A percentile compares a stretch with the other conserved stretches of the same genome.
These are phyloP conservation scores for Oriolus oriolus DNA, from an alignment of 2,113 vertebrate species.

Conservation along the genomic window DNA sequence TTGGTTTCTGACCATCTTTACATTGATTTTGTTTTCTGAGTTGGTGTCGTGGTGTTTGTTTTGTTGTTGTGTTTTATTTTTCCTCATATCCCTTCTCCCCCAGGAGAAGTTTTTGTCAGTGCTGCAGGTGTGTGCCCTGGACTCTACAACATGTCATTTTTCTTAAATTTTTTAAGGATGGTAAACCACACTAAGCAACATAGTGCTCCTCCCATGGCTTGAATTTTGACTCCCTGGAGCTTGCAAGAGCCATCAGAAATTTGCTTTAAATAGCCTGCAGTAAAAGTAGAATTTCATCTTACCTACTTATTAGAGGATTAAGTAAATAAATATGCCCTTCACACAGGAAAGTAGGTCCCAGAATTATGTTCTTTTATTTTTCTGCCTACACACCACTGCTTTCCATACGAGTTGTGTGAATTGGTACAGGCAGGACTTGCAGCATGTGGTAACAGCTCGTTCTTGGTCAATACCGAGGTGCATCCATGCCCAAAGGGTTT, in stretches of 20 bases:
- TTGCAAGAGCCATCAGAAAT: slow-evolving; percentile 2
- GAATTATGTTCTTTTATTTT: not conserved
- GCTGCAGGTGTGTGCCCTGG: not conserved
- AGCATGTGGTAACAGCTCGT: not conserved
- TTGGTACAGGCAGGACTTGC: not conserved
- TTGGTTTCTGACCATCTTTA: not conserved
- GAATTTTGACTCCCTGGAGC: slow-evolving; percentile 1
- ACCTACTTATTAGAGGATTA: slow-evolving; percentile 29
- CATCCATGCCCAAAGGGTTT: not conserved
- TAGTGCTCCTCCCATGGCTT: not conserved
- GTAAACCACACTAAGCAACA: not conserved
- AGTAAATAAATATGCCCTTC: not conserved
- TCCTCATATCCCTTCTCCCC: not conserved
- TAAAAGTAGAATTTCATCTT: not conserved
- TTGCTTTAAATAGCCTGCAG: not conserved
- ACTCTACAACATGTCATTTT: not conserved
- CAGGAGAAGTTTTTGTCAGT: not conserved
- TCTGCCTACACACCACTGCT: not conserved
- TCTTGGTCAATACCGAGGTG: not conserved
- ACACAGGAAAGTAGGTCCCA: not conserved
- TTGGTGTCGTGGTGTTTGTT: not conserved
- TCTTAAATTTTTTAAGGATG: not conserved
- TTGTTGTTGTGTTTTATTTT: not conserved
- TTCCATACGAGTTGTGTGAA: not conserved
- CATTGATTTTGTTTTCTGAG: not conserved